These are phyloP conservation scores for Cyanistes caeruleus DNA, from an alignment of 2,113 vertebrate genomes.

Conservation along the genomic window DNA sequence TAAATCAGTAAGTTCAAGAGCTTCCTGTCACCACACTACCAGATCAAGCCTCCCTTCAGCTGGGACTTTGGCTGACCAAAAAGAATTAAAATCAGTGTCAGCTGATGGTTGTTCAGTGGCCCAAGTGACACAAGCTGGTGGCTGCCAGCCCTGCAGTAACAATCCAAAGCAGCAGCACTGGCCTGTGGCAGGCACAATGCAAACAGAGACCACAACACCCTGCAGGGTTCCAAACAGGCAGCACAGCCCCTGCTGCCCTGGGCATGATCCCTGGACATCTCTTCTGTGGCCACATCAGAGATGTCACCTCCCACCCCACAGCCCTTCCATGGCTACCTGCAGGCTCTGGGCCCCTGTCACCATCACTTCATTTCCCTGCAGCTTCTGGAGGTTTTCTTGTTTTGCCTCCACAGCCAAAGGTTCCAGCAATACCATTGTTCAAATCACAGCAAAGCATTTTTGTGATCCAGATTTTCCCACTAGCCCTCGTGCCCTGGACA, in stretches of 20 bases:
- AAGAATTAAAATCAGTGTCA: neutral
- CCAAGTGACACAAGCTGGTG: neutral
- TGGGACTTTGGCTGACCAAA: neutral
- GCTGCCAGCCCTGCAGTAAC: neutral
- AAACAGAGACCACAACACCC: neutral
- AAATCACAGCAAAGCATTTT: neutral
- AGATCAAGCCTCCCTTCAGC: neutral
- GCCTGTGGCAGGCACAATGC: neutral
- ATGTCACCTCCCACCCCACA: neutral
- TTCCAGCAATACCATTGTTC: neutral
- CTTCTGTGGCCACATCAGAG: neutral
- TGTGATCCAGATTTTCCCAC: neutral
- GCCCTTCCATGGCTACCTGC: neutral
- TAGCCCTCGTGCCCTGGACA: neutral
- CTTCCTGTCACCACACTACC: neutral
- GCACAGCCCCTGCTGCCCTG: neutral
- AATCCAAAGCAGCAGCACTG: neutral
- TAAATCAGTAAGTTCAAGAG: neutral
- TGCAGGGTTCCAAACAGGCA: neutral
- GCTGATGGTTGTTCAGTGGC: neutral
- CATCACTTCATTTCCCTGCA: neutral
- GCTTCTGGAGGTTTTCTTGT: neutral
- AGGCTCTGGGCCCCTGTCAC: neutral
- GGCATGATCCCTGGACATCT: accelerated
- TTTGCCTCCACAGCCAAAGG: neutral